A percentile compares a stretch with the other conserved stretches of the same genome.
phyloP scores from a whole-genome alignment of 2,113 vertebrate genomes.

The Oryzias melastigma region DNA sequence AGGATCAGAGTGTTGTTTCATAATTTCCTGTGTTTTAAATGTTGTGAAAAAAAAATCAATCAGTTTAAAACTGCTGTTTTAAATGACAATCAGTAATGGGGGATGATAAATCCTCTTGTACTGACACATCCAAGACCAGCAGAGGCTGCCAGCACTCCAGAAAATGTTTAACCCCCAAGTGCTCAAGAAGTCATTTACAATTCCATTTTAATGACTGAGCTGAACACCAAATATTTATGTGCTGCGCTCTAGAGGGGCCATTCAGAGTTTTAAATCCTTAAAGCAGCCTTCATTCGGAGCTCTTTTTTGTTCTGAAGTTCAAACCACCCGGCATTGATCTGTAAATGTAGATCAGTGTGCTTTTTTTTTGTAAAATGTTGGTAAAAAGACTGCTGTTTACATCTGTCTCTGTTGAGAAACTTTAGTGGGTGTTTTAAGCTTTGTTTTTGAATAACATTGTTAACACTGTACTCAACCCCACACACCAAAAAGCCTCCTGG shows the following conservation, averaged over 20 bases:
- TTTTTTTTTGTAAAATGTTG: not conserved
- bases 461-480: too few species aligned
- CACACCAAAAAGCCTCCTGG: too few species aligned
- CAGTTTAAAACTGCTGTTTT: not conserved
- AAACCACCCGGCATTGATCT: not conserved
- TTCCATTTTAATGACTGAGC: constrained; percentile 10
- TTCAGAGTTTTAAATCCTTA: constrained; percentile 20
- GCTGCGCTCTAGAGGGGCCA: constrained; percentile 13
- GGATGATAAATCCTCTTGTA: constrained; percentile 2
- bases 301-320: not conserved
- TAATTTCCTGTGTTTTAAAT: too few species aligned
- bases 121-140: constrained; percentile 31
- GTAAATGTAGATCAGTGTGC: not conserved
- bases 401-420: constrained; percentile 4
- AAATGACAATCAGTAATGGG: not conserved
- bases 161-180: constrained; percentile 13
- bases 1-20: too few species aligned
- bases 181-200: not conserved
- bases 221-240: constrained; percentile 40
- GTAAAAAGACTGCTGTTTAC: constrained; percentile 16
- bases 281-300: constrained; percentile 24
- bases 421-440: too few species aligned
- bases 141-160: constrained; percentile 55
- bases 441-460: too few species aligned
- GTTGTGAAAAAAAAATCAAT: not conserved